phyloP scores from a whole-genome alignment of 2,797 vertebrate species.

The Thamnophis elegans region DNA sequence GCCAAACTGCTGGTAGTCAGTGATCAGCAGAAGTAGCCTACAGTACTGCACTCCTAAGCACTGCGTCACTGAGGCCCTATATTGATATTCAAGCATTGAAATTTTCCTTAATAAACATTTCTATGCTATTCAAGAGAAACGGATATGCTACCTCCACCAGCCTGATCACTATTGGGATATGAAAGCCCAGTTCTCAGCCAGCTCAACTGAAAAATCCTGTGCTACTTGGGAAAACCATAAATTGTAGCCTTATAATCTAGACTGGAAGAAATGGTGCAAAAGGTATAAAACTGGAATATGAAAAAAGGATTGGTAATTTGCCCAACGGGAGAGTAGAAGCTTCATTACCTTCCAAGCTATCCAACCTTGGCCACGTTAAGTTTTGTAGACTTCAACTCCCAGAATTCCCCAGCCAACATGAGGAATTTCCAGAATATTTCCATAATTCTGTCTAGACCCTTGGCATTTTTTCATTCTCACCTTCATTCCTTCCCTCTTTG shows the following conservation, averaged over 20 bases:
- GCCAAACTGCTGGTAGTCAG: too few relatives aligned
- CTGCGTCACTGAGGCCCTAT: too few relatives aligned
- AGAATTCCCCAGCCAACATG: not conserved
- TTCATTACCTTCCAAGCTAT: not conserved
- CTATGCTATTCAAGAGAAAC: not conserved
- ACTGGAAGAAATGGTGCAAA: too few relatives aligned
- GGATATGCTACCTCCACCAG: not conserved
- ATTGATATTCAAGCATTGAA: not conserved
- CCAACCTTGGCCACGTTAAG: not conserved
- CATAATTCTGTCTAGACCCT: not conserved
- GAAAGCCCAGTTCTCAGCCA: not conserved
- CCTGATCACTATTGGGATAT: not conserved
- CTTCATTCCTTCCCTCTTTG: not conserved
- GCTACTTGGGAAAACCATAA: not conserved
- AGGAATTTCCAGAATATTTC: not conserved
- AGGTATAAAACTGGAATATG: not conserved
- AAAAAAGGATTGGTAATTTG: not conserved
- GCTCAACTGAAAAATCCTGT: not conserved
- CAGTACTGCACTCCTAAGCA: too few relatives aligned
- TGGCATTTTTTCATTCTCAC: not conserved
- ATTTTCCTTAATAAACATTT: not conserved
- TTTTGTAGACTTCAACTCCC: not conserved
- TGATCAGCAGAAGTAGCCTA: too few relatives aligned
- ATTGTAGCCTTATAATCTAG: not conserved
- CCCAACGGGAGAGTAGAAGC: not conserved